These are phyloP conservation scores for Eclectus roratus DNA, from an alignment of 2,113 vertebrate genomes.

Conservation along the genomic window DNA sequence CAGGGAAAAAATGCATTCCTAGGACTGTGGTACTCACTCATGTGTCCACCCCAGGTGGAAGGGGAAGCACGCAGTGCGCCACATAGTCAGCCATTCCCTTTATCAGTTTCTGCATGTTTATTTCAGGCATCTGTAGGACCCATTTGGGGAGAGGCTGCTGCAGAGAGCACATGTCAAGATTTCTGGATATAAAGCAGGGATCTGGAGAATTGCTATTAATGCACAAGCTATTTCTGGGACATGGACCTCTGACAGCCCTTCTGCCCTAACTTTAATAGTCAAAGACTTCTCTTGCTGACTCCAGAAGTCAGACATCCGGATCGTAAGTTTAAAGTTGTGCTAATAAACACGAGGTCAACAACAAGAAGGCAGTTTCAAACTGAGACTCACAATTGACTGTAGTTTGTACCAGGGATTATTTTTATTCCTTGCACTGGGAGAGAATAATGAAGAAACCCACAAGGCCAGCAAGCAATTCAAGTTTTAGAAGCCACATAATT, in stretches of 20 bases:
- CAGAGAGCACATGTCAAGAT: not conserved
- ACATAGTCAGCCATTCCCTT: not conserved
- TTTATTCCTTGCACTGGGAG: not conserved
- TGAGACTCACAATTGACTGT: not conserved
- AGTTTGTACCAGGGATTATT: not conserved
- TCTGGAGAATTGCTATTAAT: not conserved
- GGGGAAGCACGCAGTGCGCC: fast-evolving
- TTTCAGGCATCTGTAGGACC: not conserved
- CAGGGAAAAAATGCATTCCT: not conserved
- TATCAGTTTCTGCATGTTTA: not conserved
- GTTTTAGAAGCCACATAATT: not conserved
- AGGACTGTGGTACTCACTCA: not conserved
- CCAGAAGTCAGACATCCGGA: not conserved
- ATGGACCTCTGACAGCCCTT: not conserved
- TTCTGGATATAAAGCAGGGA: not conserved
- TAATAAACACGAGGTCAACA: not conserved
- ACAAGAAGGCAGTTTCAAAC: not conserved
- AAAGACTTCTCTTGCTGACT: not conserved
- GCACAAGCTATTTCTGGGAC: not conserved
- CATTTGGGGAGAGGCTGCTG: not conserved
- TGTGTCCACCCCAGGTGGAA: not conserved
- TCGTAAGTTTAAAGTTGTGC: not conserved
- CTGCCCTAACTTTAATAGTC: not conserved
- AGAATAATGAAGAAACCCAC: not conserved
- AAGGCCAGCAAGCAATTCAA: not conserved